Percentiles rank a stretch among this genome's conserved stretches.
Conservation (phyloP, 2,888 invertebrate genomes). For the Standfussiana lucernea region DNA sequence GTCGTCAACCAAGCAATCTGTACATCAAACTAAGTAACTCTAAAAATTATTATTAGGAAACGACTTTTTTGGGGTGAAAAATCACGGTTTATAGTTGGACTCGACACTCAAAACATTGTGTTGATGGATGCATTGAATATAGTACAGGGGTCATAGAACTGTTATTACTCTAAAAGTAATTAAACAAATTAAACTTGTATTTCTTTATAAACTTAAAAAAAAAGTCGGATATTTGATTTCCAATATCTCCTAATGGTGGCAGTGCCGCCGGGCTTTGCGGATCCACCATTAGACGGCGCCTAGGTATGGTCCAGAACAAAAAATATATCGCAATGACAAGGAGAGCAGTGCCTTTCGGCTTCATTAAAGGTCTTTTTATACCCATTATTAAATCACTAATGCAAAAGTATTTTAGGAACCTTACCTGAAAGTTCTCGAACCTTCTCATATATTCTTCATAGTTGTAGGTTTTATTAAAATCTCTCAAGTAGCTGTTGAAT, state of each 20-base stretch:
- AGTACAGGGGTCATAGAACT: neutral
- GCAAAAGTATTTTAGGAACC: conserved; percentile 4
- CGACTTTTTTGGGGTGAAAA: neutral
- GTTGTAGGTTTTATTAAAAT: conserved; percentile 69
- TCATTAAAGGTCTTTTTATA: neutral
- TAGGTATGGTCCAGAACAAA: neutral
- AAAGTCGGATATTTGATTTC: neutral
- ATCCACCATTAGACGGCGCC: too few relatives aligned
- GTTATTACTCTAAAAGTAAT: too few relatives aligned
- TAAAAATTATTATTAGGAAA: neutral
- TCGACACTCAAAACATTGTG: neutral
- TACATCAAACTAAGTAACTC: neutral
- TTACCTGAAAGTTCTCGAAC: conserved; percentile 71
- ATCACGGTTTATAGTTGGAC: too few relatives aligned
- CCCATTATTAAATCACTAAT: neutral
- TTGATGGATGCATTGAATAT: neutral
- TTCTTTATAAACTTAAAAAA: neutral
- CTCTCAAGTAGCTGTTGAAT: conserved; percentile 65
- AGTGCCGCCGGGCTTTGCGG: too few relatives aligned
- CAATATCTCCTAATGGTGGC: too few relatives aligned
- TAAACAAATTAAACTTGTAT: too few relatives aligned
- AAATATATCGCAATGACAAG: neutral
- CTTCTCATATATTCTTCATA: conserved; percentile 64
- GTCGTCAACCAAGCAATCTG: too few relatives aligned
- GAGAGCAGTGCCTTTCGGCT: neutral